Percentiles rank a stretch among this genome's conserved stretches.
Evolutionary conservation across 2,797 vertebrate species (phyloP).

Genomic region (Delichon dasypus): DNA sequence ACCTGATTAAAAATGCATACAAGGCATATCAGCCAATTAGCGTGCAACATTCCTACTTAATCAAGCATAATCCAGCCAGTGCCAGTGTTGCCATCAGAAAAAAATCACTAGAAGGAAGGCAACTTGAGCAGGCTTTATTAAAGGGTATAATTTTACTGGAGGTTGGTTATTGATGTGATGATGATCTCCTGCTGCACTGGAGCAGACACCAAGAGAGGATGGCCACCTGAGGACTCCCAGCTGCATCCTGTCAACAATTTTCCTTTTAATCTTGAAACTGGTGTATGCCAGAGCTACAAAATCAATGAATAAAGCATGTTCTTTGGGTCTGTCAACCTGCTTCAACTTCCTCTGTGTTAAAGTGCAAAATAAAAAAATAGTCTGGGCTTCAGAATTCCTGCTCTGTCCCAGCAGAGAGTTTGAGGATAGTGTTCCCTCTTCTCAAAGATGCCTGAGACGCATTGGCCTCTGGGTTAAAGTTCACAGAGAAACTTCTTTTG

Average conservation of each 20-base stretch:
- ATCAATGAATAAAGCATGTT: neutral
- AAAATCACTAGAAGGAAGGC: neutral
- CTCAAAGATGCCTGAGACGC: neutral
- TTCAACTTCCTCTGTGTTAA: neutral
- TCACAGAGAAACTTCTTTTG: neutral
- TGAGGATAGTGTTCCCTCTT: neutral
- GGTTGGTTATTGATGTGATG: neutral
- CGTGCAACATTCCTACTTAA: neutral
- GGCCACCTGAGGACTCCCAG: fast-evolving
- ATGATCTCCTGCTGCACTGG: neutral
- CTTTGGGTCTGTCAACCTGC: neutral
- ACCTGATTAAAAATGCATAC: neutral
- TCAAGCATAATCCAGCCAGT: neutral
- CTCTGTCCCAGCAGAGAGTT: neutral
- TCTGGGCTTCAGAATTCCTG: neutral
- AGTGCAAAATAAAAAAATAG: neutral
- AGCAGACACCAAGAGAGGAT: neutral
- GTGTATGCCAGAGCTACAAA: neutral
- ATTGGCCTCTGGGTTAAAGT: neutral
- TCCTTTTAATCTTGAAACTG: neutral
- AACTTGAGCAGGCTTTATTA: neutral
- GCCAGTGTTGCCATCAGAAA: neutral
- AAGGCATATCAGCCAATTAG: neutral
- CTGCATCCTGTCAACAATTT: neutral
- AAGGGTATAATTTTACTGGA: neutral